Conservation (phyloP, 2,888 invertebrate species). For the Hemaris fuciformis region DNA sequence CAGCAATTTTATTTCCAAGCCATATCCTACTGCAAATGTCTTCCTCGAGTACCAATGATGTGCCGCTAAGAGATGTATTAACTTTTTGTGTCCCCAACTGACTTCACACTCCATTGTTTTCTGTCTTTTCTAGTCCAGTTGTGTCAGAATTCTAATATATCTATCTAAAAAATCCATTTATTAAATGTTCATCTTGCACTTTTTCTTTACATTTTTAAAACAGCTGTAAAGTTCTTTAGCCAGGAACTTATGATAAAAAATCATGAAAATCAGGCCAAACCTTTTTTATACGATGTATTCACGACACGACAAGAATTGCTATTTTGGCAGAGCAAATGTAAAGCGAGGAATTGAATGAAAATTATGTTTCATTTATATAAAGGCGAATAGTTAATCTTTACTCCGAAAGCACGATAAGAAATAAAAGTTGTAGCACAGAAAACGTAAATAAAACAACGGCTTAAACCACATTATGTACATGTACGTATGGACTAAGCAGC, state of each 20-base stretch:
- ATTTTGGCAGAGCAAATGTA: not conserved
- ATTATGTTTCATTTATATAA: not conserved
- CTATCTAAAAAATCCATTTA: not conserved
- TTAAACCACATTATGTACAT: not conserved
- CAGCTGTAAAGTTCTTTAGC: not conserved
- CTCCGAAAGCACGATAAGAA: not conserved
- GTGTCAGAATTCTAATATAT: not conserved
- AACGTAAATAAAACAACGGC: not conserved
- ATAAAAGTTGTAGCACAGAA: not conserved
- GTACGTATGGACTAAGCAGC: not conserved
- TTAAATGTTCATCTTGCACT: not conserved
- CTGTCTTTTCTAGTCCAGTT: not conserved
- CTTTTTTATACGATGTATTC: not conserved
- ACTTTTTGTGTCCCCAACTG: constrained; percentile 20
- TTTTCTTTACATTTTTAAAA: not conserved
- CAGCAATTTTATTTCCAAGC: constrained; percentile 35
- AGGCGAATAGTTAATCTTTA: not conserved
- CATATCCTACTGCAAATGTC: constrained; percentile 29
- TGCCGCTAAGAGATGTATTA: constrained; percentile 25
- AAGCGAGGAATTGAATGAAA: not conserved
- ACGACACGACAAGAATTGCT: not conserved
- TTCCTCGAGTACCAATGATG: constrained; percentile 25
- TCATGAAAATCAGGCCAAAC: not conserved
- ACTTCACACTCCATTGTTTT: constrained; percentile 9
- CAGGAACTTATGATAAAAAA: not conserved